Percentiles rank a stretch among this genome's conserved stretches.
These are phyloP conservation scores for Sparus aurata DNA, from an alignment of 2,797 vertebrate genomes.

Conservation along the genomic window DNA sequence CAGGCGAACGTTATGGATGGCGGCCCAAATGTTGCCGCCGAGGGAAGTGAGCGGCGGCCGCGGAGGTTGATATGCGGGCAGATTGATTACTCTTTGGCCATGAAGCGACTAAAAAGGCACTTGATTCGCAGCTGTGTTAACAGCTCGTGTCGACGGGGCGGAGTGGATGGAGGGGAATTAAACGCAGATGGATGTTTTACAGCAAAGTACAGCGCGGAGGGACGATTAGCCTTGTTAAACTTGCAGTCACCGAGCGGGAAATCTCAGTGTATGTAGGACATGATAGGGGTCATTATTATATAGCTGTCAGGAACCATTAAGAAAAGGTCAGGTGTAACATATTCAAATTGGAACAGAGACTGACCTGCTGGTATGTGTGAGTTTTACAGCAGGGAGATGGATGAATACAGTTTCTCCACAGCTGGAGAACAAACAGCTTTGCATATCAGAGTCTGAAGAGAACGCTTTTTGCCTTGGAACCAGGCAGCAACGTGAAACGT, in stretches of 20 bases:
- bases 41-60: constrained; percentile 7
- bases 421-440: constrained; percentile 12
- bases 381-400: not conserved
- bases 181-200: constrained; percentile 26
- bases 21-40: constrained; percentile 26
- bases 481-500: not conserved
- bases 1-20: constrained; percentile 17
- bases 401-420: not conserved
- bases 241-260: not conserved
- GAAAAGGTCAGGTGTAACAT: not conserved
- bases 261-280: constrained; percentile 15
- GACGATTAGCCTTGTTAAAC: constrained; percentile 11
- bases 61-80: constrained; percentile 14
- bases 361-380: not conserved
- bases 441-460: not conserved
- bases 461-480: too few relatives aligned
- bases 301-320: constrained; percentile 26
- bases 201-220: not conserved
- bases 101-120: not conserved
- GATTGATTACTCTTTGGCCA: constrained; percentile 20
- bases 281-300: constrained; percentile 10
- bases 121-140: constrained; percentile 10
- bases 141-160: not conserved
- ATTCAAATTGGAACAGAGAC: not conserved
- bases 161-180: constrained; percentile 30